phyloP scores from a whole-genome alignment of 64 coral and sea anemone species.

The Pocillopora damicornis region DNA sequence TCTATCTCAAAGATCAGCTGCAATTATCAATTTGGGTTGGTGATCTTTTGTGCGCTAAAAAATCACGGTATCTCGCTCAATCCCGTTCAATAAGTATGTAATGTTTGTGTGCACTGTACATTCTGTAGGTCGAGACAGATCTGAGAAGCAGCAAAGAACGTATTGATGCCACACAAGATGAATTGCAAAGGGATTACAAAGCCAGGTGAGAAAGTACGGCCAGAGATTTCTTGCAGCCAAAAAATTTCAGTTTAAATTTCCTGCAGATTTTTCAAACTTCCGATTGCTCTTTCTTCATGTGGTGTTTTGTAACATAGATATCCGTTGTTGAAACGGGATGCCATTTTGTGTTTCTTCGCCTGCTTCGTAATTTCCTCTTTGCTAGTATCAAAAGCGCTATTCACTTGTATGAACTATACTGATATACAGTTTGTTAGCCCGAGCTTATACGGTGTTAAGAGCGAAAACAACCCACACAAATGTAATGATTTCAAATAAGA shows the following conservation, averaged over 20 bases:
- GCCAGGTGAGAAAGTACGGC: constrained; percentile 5
- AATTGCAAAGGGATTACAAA: constrained; percentile 48
- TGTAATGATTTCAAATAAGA: not conserved
- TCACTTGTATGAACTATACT: not conserved
- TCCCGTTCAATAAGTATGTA: not conserved
- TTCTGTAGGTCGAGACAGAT: constrained; percentile 47
- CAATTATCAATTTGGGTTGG: too few relatives aligned
- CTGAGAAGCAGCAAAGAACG: constrained; percentile 17
- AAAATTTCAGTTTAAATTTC: not conserved
- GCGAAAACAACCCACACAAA: not conserved
- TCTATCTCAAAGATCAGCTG: too few relatives aligned
- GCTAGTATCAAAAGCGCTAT: not conserved
- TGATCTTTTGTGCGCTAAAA: not conserved
- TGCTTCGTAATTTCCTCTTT: not conserved
- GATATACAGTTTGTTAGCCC: not conserved
- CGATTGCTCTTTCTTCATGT: not conserved
- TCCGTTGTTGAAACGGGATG: not conserved
- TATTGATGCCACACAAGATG: constrained; percentile 16
- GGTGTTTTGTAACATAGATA: not conserved
- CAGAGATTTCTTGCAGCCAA: not conserved
- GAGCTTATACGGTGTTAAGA: too few relatives aligned
- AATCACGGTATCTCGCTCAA: not conserved
- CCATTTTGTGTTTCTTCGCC: not conserved
- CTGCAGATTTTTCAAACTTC: not conserved
- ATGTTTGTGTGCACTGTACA: not conserved